Evolutionary conservation across 2,888 invertebrate genomes (phyloP).

Genomic region (Scaptomyza caliginosa): DNA sequence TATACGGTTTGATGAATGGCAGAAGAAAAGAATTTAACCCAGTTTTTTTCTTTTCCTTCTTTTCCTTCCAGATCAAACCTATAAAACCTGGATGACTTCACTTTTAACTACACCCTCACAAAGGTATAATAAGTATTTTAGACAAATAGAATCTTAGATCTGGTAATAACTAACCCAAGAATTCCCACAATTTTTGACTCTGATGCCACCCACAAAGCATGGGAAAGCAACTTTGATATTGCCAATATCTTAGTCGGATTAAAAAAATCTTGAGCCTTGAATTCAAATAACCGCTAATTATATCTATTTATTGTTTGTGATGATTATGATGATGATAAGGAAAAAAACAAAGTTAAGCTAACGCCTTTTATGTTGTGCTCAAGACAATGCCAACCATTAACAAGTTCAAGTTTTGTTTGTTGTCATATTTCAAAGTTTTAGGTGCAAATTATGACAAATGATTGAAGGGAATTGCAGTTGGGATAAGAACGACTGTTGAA

Average conservation of each 20-base stretch:
- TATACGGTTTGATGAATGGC: conserved; percentile 32
- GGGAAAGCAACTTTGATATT: conserved; percentile 58
- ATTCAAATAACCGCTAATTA: conserved; percentile 65
- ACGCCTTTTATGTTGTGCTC: conserved; percentile 31
- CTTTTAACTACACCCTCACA: no score
- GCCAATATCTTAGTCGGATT: conserved; percentile 22
- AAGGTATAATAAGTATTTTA: no score
- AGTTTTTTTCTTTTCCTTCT: not conserved
- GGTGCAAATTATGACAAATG: conserved; percentile 30
- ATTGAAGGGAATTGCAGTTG: not conserved
- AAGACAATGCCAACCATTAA: conserved; percentile 56
- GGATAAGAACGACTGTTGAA: not conserved
- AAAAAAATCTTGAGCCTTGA: conserved; percentile 24
- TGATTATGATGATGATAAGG: conserved; percentile 15
- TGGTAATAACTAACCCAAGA: no score
- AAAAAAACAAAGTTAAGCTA: conserved; percentile 37
- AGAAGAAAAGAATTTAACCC: not conserved
- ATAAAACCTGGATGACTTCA: no score
- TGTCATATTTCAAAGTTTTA: conserved; percentile 12
- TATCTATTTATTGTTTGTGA: conserved; percentile 61
- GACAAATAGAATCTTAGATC: no score
- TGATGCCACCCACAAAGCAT: conserved; percentile 69
- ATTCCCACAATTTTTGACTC: conserved; percentile 58
- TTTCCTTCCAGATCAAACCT: no score
- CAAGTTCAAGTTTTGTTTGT: conserved; percentile 36